Evolutionary conservation across 2,797 vertebrate genomes (phyloP), one percentile per base, ranked within the genome.

Genomic region (Ctenochaetus hawaiiensis): DNA sequence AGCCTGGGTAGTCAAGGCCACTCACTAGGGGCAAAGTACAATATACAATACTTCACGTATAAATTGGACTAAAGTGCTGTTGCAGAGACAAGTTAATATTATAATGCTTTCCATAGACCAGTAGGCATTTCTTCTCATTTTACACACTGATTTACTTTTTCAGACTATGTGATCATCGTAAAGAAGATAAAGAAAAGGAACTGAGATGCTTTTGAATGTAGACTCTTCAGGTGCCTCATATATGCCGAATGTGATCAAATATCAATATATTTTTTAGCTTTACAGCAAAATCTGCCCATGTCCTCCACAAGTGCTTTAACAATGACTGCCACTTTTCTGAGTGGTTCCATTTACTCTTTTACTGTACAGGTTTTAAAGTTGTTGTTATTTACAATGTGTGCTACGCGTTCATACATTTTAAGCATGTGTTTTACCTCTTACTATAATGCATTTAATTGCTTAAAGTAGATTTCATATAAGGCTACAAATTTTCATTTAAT

Each of bases 1-100:
- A 73, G 57, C 51, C 45, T 63, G 37, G 43, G 54, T 76, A 52
- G 66, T 54, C 51, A n/a, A 13, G 64, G 13, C 49, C 49, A 41
- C 47, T 70, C 37, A 72, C 59, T 66, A 60, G 45, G n/a, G 53
- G 30, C 26, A 9, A 30, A 47, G 20, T 22, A 18, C 47, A 65
- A 39, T 9, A 52, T 60, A 47, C 12, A 14, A 37, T 13, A 48
- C 37, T 20, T 53, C 26, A 80, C 52, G 47, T 64, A 62, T 10
- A 71, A 59, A 74, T 30, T 65, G 10, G 20, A 58, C 3, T 52
- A 56, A 53, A 48, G 44, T 57, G 22, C 44, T 37, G n/a, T 65
- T 16, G 14, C 34, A 43, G 20, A 52, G 49, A 67, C 66, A 48
- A 10, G 1, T 51, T 37, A 8, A 63, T 37, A 37, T 47, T 26